phyloP scores from a whole-genome alignment of 2,888 invertebrate species.

The Mallateleia sp. region DNA sequence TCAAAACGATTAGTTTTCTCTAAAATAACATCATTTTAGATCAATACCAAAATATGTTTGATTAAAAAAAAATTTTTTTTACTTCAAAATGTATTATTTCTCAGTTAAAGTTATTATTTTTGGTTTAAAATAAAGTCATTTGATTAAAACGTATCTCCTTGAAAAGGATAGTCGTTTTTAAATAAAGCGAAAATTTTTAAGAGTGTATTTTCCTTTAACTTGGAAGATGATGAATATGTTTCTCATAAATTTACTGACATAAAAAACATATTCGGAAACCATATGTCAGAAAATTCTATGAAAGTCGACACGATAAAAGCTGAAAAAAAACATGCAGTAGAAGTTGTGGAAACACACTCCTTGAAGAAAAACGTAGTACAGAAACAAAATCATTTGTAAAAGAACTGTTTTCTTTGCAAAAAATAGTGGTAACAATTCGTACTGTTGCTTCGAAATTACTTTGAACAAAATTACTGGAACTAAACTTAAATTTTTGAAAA shows the following conservation, averaged over 20 bases:
- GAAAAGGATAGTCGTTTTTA: no score
- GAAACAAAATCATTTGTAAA: background rate
- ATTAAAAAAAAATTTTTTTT: no score
- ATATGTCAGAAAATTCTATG: background rate
- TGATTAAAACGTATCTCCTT: no score
- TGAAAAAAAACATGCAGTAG: background rate
- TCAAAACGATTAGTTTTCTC: no score
- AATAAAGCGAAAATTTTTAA: no score
- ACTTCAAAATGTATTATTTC: no score
- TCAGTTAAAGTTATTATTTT: no score
- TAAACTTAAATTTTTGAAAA: background rate
- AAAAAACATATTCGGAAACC: background rate
- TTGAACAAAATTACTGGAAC: background rate
- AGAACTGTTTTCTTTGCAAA: constrained; percentile 10
- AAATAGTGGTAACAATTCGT: background rate
- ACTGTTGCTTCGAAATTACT: background rate
- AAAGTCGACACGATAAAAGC: background rate
- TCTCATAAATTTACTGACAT: background rate
- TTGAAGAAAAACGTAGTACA: background rate
- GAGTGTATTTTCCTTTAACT: constrained; percentile 18
- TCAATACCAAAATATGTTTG: no score
- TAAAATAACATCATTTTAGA: no score
- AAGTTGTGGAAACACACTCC: background rate
- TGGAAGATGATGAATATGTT: background rate
- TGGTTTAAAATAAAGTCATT: no score